phyloP scores from a whole-genome alignment of 1,140 invertebrate genomes.

The Brachionus manjavacas region DNA sequence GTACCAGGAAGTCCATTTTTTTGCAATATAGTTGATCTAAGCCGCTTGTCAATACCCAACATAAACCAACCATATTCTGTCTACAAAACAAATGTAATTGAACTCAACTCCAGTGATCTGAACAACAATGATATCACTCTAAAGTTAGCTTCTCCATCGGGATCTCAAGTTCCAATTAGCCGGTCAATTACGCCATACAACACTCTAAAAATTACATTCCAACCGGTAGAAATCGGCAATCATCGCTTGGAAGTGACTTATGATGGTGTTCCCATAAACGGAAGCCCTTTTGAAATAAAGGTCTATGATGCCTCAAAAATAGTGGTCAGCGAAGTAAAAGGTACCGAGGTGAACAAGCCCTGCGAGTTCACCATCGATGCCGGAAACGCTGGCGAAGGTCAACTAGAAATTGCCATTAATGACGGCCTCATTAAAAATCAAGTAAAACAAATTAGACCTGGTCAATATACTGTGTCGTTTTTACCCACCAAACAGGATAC shows the following conservation, averaged over 20 bases:
- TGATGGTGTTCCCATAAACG: neutral
- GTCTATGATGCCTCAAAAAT: conserved; percentile 26
- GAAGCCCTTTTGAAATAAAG: conserved; percentile 33
- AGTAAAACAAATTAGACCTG: conserved; percentile 37
- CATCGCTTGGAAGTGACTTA: conserved; percentile 10
- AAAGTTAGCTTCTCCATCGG: neutral
- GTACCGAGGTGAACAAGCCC: neutral
- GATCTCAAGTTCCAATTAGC: neutral
- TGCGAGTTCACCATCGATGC: conserved; percentile 74
- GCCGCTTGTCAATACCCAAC: conserved; percentile 45
- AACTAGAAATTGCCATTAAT: conserved; percentile 43
- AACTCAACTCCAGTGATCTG: neutral
- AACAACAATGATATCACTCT: neutral
- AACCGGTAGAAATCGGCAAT: conserved; percentile 33
- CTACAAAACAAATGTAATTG: conserved; percentile 8
- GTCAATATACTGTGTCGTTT: conserved; percentile 65
- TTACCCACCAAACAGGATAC: conserved; percentile 82
- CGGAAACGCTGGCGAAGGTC: conserved; percentile 74
- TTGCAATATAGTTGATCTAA: conserved; percentile 46
- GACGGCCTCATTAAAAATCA: conserved; percentile 40
- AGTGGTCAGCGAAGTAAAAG: conserved; percentile 16
- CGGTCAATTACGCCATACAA: neutral
- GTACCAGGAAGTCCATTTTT: conserved; percentile 47
- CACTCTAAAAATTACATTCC: conserved; percentile 26
- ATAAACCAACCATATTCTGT: neutral